These are phyloP conservation scores for Ophion costatus DNA, from an alignment of 2,888 invertebrate species.

Conservation along the genomic window DNA sequence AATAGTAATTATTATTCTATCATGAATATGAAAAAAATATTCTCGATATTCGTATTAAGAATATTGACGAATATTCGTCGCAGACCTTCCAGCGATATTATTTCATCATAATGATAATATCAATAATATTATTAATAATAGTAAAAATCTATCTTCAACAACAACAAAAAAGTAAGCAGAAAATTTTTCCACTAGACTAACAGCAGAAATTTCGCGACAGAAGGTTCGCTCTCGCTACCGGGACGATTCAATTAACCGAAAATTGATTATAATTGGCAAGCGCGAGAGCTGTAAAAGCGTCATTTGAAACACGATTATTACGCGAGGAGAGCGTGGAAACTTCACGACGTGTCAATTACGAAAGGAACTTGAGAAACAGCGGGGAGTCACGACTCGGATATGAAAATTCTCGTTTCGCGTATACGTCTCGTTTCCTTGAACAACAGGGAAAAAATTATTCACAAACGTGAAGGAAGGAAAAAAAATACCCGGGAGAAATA, in stretches of 20 bases:
- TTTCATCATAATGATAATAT: too few species aligned
- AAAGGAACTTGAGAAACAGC: neutral
- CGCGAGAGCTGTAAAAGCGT: slow-evolving; percentile 36
- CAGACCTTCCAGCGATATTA: too few species aligned
- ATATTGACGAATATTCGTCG: too few species aligned
- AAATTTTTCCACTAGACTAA: neutral
- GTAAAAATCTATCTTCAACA: neutral
- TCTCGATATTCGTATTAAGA: too few species aligned
- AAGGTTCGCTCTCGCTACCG: slow-evolving; percentile 3
- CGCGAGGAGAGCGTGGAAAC: slow-evolving; percentile 20
- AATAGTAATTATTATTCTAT: too few species aligned
- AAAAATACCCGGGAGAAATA: neutral
- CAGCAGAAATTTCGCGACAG: neutral
- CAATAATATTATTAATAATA: too few species aligned
- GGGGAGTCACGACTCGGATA: neutral
- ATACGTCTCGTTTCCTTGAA: neutral
- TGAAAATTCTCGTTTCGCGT: neutral
- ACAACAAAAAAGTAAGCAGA: neutral
- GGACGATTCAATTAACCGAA: slow-evolving; percentile 50
- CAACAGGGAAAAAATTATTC: too few species aligned
- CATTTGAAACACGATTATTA: slow-evolving; percentile 59
- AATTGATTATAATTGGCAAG: slow-evolving; percentile 49
- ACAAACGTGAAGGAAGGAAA: neutral
- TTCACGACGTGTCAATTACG: neutral
- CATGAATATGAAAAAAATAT: too few species aligned